A percentile compares a stretch with the other conserved stretches of the same genome.
Conservation (phyloP, 2,113 vertebrate genomes). For the Cercocebus atys region DNA sequence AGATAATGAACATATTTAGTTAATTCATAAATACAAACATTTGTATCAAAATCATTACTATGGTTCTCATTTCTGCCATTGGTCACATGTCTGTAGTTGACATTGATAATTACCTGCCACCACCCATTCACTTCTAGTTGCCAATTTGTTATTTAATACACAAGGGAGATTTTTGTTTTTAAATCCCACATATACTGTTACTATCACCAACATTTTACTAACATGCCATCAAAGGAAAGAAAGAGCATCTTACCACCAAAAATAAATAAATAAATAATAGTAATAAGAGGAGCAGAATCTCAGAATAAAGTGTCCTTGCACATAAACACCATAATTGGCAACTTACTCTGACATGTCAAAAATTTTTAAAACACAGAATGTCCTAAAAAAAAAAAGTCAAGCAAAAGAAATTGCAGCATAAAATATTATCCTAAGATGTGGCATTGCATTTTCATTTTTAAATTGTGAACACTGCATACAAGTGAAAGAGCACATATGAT, state of each 20-base stretch:
- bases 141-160: not conserved
- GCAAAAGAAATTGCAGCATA: not conserved
- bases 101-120: not conserved
- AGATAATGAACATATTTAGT: not conserved
- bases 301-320: not conserved
- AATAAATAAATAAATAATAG: not conserved
- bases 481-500: not conserved
- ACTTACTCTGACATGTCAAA: not conserved
- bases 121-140: not conserved
- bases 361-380: not conserved
- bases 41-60: not conserved
- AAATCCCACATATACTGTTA: not conserved
- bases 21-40: not conserved
- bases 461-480: not conserved
- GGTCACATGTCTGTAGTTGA: not conserved
- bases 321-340: not conserved
- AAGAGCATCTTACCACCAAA: not conserved
- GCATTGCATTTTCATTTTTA: not conserved
- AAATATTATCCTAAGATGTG: not conserved
- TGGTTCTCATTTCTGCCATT: not conserved
- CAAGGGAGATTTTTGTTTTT: not conserved
- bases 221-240: not conserved
- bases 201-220: not conserved
- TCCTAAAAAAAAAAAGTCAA: not conserved
- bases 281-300: not conserved